Evolutionary conservation across 1,140 invertebrate species (phyloP), one percentile per base, ranked within the genome.

Genomic region (Saccostrea cuccullata): DNA sequence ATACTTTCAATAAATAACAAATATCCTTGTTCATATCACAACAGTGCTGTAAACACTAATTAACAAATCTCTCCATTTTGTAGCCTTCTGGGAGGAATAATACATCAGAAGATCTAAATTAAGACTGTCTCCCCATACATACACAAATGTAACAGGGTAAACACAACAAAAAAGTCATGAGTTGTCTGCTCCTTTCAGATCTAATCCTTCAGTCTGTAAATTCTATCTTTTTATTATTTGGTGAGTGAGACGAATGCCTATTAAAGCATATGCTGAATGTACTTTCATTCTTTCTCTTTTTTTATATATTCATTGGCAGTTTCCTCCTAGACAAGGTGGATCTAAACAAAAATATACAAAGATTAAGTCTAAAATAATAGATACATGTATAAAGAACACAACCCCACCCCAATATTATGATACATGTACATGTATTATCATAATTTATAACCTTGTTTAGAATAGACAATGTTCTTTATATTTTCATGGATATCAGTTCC

Each of bases 241-340:
- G 17, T 84, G 40, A n/a, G 82, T 36, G 70, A 77, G 26, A 77
- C 36, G 70, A 77, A 77, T 77, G 58, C 58, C n/a, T n/a, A 5
- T 36, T 77, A 30, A 77, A 77, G 26, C 70, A 77, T 26, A 36
- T 13, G 4, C 8, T 30, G 8, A 26, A 30, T 77, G 30, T 30
- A 30, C 13, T 30, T 77, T 30, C 15, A 36, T 30, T 82, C 73
- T 58, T 23, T 23, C 40, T 55, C 26, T 40, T 58, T 84, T 47
- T 82, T 84, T 56, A 67, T 87, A 87, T 87, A 82, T 87, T 58
- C 60, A 87, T 84, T 67, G 86, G 86, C 82, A 82, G 82, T 15
- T 87, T 87, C 60, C 86, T 82, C 17, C 86, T 56, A 15, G 86
- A 87, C 26, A 87, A 67, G n/a, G 86, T 87, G 0, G 86, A 87